Base-by-base conservation (phyloP, 2,797 vertebrate genomes). In the Catamblyrhynchus diadema region DNA sequence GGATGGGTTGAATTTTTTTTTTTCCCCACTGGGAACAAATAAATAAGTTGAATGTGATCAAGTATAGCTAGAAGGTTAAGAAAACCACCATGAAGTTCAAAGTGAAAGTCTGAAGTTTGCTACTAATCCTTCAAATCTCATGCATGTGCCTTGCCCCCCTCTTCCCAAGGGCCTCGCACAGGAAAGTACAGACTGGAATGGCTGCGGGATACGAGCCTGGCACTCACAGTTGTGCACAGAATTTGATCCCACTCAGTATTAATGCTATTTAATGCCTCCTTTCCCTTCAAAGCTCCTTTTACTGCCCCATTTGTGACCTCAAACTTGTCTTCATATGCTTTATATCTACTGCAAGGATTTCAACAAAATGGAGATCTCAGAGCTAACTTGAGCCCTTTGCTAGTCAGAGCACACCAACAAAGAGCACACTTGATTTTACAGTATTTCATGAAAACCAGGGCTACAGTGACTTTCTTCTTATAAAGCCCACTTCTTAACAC, bases 61-160 rank as follows among this genome's bases (percentile, higher is more conserved):
- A 91, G 67, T 66, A 91, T 24, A 93, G 75, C 86, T 92, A 78
- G 90, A 78, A 92, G 72, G 81, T 72, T 86, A 88, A 93, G 54
- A 92, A 95, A 94, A 95, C 65, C 73, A 88, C 56, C 2, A 0
- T 32, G 72, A 93, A 94, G 95, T 96, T 96, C 95, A 93, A 96
- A 94, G 91, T 33, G 41, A 88, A 91, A 91, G 39, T 39, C 50
- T 85, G 54, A 91, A 89, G 51, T 95, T 88, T 88, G 72, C 61
- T 89, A 48, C 54, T 96, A 94, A 96, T 96, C 87, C 81, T 73
- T 66, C 70, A 89, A 84, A 89, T 92, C 81, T 86, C 62, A 64
- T 39, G 35, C 80, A 86, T 77, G 88, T 84, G 92, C 78, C 62
- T 91, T 93, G 65, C 21, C 70, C 61, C 27, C 69, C 84, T 90